Percentiles rank a stretch among this genome's conserved stretches.
Conservation (phyloP, 1,140 invertebrate species). For the Drosophila pallidifrons region DNA sequence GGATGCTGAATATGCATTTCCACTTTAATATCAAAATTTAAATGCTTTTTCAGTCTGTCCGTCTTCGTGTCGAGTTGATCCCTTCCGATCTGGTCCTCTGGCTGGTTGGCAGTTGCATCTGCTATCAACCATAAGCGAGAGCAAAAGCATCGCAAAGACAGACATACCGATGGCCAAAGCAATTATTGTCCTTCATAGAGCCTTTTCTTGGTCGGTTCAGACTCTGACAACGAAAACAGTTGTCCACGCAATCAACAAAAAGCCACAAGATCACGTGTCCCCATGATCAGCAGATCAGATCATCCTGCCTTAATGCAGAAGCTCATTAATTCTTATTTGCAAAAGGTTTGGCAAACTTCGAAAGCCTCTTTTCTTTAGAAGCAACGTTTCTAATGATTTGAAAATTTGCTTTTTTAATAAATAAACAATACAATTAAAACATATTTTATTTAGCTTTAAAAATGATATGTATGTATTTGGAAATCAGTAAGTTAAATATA, state of each 20-base stretch:
- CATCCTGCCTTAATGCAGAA: background rate
- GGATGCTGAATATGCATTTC: constrained; percentile 84
- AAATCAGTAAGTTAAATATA: too few relatives aligned
- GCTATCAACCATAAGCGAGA: constrained; percentile 46
- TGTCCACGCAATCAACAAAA: constrained; percentile 40
- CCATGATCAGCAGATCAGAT: constrained; percentile 15
- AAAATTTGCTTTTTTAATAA: too few relatives aligned
- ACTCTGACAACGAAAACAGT: constrained; percentile 57
- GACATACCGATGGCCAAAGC: constrained; percentile 35
- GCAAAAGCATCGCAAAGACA: constrained; percentile 42
- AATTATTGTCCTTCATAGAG: constrained; percentile 68
- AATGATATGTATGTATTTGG: too few relatives aligned
- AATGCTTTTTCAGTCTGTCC: constrained; percentile 61
- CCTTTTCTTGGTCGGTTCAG: too few relatives aligned
- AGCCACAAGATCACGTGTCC: constrained; percentile 38
- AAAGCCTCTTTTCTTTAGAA: background rate
- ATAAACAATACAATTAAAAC: too few relatives aligned
- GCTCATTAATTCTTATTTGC: constrained; percentile 1
- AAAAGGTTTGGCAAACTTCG: background rate
- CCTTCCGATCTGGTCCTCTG: constrained; percentile 57
- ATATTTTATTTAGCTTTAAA: too few relatives aligned
- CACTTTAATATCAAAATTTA: constrained; percentile 84
- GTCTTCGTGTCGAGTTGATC: constrained; percentile 46
- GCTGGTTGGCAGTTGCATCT: constrained; percentile 74
- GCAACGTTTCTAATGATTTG: too few relatives aligned